Evolutionary conservation across 1,140 invertebrate species (phyloP).

Genomic region (Euwallacea similis): DNA sequence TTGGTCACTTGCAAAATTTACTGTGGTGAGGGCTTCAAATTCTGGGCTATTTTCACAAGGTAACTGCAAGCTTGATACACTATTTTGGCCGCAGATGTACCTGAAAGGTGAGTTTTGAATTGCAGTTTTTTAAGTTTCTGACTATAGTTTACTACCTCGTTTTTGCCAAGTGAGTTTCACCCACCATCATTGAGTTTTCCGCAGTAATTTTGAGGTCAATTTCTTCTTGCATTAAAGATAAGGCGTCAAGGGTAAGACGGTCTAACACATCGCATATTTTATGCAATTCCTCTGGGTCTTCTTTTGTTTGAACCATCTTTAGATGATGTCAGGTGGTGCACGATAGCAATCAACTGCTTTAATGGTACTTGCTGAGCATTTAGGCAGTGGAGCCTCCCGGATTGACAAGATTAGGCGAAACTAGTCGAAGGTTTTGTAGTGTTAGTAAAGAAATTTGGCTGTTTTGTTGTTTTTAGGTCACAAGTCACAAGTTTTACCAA

Average conservation of each 20-base stretch:
- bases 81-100: slow-evolving; percentile 71
- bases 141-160: slow-evolving; percentile 48
- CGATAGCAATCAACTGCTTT: too few relatives aligned
- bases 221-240: slow-evolving; percentile 71
- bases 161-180: slow-evolving; percentile 69
- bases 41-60: slow-evolving; percentile 64
- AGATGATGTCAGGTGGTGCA: too few relatives aligned
- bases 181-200: slow-evolving; percentile 65
- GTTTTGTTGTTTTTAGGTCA: too few relatives aligned
- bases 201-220: slow-evolving; percentile 64
- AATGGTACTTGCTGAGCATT: too few relatives aligned
- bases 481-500: too few relatives aligned
- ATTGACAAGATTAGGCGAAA: too few relatives aligned
- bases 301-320: too few relatives aligned
- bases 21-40: slow-evolving; percentile 58
- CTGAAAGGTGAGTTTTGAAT: slow-evolving; percentile 41
- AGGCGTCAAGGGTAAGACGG: slow-evolving; percentile 61
- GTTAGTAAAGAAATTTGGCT: too few relatives aligned
- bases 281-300: slow-evolving; percentile 33
- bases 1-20: slow-evolving; percentile 53
- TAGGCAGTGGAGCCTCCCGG: too few relatives aligned
- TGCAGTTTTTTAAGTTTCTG: background rate
- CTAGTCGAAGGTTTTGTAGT: too few relatives aligned
- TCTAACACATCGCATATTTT: slow-evolving; percentile 62
- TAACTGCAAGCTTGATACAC: slow-evolving; percentile 65